Percentiles rank a stretch among this genome's conserved stretches.
These are phyloP conservation scores for Limnephilus rhombicus DNA, from an alignment of 2,888 invertebrate genomes.

Conservation along the genomic window DNA sequence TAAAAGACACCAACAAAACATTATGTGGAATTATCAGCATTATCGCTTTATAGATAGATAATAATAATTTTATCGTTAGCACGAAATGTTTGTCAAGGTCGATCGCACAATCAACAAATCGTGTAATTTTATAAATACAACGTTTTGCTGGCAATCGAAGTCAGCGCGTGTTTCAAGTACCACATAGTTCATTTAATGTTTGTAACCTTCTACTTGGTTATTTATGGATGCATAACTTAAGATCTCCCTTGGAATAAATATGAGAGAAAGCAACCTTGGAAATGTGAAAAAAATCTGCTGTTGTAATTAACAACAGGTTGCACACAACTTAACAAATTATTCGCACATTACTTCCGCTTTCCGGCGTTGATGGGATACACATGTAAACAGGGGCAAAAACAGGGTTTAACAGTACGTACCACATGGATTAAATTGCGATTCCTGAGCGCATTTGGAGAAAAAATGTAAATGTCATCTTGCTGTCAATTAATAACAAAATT, in stretches of 20 bases:
- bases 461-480: no score
- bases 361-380: background rate
- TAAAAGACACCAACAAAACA: background rate
- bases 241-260: background rate
- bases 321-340: background rate
- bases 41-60: no score
- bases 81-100: background rate
- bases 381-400: background rate
- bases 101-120: background rate
- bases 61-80: background rate
- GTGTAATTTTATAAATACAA: background rate
- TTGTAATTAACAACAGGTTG: background rate
- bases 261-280: conserved; percentile 1
- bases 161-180: background rate
- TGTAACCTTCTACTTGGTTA: background rate
- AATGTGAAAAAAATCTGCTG: background rate
- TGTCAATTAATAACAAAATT: no score
- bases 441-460: no score
- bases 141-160: background rate
- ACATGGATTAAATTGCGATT: no score
- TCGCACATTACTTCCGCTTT: background rate
- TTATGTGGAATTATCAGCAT: background rate
- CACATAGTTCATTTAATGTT: background rate
- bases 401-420: no score
- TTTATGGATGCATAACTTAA: background rate